A percentile compares a stretch with the other conserved stretches of the same genome.
Evolutionary conservation across 64 coral and sea anemone genomes (phyloP).

Genomic region (Montipora efflorescens): DNA sequence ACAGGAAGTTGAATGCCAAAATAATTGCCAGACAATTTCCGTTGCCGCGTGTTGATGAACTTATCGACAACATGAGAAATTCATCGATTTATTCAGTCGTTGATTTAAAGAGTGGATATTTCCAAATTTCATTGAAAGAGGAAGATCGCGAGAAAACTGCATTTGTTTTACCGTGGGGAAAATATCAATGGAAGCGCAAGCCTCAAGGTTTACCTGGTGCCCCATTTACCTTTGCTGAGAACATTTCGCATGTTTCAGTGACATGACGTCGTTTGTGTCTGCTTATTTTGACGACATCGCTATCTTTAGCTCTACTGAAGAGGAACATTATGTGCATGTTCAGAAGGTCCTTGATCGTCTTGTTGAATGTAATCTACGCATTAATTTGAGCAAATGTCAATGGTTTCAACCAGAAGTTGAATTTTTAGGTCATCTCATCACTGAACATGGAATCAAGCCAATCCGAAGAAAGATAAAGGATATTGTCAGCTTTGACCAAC

Average conservation of each 20-base stretch:
- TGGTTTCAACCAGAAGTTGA: no score
- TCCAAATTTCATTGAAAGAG: conserved; percentile 56
- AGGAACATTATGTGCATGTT: conserved; percentile 37
- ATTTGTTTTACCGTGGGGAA: conserved; percentile 57
- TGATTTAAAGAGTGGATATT: conserved; percentile 58
- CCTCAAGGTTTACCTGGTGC: conserved; percentile 41
- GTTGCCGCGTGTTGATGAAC: conserved; percentile 50
- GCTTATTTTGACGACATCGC: conserved; percentile 55
- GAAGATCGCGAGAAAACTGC: conserved; percentile 58
- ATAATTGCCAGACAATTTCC: conserved; percentile 46
- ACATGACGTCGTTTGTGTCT: conserved; percentile 48
- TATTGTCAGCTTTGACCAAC: no score
- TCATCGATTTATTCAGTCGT: conserved; percentile 36
- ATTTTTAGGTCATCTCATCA: no score
- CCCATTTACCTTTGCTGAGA: conserved; percentile 45
- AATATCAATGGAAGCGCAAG: conserved; percentile 60
- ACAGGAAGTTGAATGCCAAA: conserved; percentile 56
- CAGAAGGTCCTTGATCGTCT: conserved; percentile 35
- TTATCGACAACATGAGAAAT: conserved; percentile 47
- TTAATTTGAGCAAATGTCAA: neutral
- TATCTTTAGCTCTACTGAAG: neutral
- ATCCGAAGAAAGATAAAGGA: no score
- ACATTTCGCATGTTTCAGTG: conserved; percentile 34
- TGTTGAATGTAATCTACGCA: neutral
- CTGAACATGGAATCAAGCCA: no score